These are phyloP conservation scores for Urophycis tenuis DNA, from an alignment of 2,797 vertebrate genomes.

Conservation along the genomic window DNA sequence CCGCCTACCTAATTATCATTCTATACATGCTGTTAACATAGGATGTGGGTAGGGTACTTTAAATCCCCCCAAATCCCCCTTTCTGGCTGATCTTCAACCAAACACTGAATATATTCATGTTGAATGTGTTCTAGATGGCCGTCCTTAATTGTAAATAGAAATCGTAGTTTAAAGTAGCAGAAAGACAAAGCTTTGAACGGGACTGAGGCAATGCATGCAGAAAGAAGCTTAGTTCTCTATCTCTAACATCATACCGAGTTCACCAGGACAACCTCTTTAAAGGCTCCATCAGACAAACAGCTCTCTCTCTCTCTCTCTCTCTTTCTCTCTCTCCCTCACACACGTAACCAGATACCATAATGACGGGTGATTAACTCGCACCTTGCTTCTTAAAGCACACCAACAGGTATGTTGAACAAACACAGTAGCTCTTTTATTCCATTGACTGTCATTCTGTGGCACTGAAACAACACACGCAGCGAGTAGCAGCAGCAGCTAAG, in stretches of 20 bases:
- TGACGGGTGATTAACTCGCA: not conserved
- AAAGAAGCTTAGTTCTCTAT: not conserved
- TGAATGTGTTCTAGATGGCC: not conserved
- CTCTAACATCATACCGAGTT: not conserved
- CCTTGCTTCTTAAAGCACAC: not conserved
- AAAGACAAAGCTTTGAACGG: not conserved
- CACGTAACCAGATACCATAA: not conserved
- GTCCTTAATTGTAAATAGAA: not conserved
- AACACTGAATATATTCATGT: not conserved
- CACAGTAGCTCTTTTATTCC: not conserved
- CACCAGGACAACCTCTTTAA: too few relatives aligned
- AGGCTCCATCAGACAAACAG: too few relatives aligned
- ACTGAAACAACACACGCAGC: not conserved
- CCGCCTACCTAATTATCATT: not conserved
- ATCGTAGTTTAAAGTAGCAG: not conserved
- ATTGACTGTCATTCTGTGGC: not conserved
- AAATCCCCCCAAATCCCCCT: not conserved
- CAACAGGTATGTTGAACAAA: conserved; percentile 3
- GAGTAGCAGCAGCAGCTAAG: not conserved
- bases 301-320: too few relatives aligned
- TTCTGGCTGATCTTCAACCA: conserved; percentile 3
- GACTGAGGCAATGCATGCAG: not conserved
- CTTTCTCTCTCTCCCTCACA: too few relatives aligned
- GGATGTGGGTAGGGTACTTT: not conserved
- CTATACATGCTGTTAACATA: not conserved